A percentile compares a stretch with the other conserved stretches of the same genome.
phyloP scores from a whole-genome alignment of 2,113 vertebrate species.

The Heterocephalus glaber region DNA sequence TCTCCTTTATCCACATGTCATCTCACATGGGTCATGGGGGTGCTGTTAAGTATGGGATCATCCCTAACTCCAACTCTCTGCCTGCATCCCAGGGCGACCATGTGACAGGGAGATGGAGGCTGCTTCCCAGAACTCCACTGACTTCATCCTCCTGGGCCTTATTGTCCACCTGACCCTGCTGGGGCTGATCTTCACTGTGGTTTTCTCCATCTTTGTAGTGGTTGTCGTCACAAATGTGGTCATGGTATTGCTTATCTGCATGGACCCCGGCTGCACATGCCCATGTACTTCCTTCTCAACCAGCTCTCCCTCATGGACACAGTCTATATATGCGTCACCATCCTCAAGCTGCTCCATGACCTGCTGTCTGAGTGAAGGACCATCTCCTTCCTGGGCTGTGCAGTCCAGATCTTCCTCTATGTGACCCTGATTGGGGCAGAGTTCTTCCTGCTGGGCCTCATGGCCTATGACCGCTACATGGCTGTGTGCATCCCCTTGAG shows the following conservation, averaged over 20 bases:
- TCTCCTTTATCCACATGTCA: neutral
- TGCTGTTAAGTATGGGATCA: accelerated
- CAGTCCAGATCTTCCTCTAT: conserved; percentile 66
- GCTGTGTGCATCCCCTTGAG: conserved; percentile 60
- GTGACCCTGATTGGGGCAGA: conserved; percentile 52
- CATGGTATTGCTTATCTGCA: conserved; percentile 69
- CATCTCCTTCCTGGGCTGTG: conserved; percentile 68
- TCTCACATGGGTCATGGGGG: neutral
- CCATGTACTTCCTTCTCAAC: conserved; percentile 75
- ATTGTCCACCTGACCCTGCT: neutral
- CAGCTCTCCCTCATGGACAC: conserved; percentile 71
- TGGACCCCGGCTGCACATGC: conserved; percentile 57
- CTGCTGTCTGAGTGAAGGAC: conserved; percentile 63
- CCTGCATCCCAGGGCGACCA: neutral
- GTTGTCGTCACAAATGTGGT: conserved; percentile 53
- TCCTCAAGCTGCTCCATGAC: conserved; percentile 70
- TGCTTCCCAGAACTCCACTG: neutral
- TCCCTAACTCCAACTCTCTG: neutral
- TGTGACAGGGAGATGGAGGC: neutral
- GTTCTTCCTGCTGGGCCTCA: conserved; percentile 66
- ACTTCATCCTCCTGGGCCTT: conserved; percentile 69
- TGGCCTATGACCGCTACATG: conserved; percentile 68
- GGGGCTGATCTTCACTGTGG: neutral
- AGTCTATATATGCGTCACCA: conserved; percentile 63
- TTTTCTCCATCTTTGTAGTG: conserved; percentile 62